phyloP scores from a whole-genome alignment of 92 coral and sea anemone species.

The Scolanthus callimorphus region DNA sequence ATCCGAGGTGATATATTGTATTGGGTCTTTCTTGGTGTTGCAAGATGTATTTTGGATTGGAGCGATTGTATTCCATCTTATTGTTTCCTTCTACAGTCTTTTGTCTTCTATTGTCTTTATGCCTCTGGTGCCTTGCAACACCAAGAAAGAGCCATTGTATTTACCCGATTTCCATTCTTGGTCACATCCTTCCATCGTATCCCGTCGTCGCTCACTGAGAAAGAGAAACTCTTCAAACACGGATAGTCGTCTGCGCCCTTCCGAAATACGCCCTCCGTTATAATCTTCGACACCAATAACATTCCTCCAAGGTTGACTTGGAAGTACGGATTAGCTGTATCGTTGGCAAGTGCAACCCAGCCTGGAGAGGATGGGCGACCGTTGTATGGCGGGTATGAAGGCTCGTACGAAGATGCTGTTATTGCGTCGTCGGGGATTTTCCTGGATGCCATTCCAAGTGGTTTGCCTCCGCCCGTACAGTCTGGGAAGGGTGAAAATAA shows the following conservation, averaged over 20 bases:
- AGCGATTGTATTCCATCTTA: too few species aligned
- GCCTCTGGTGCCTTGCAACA: too few species aligned
- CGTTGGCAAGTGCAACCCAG: constrained; percentile 24
- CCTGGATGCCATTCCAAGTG: constrained; percentile 33
- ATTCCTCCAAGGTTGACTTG: constrained; percentile 15
- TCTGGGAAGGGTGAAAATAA: constrained; percentile 6
- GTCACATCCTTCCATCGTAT: constrained; percentile 2
- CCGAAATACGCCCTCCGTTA: constrained; percentile 8
- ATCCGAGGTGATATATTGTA: too few species aligned
- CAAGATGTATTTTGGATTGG: too few species aligned
- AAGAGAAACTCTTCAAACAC: constrained; percentile 23
- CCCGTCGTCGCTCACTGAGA: constrained; percentile 24
- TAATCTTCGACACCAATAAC: constrained; percentile 4
- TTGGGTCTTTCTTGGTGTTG: too few species aligned
- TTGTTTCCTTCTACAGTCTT: too few species aligned
- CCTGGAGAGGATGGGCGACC: constrained; percentile 25
- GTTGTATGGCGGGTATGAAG: constrained; percentile 28
- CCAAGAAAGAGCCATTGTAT: too few species aligned
- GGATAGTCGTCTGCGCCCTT: constrained; percentile 4
- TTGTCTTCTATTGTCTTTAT: too few species aligned
- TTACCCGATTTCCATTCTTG: too few species aligned
- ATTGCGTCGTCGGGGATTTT: constrained; percentile 21
- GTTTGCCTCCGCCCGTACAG: constrained; percentile 8
- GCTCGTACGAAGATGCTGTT: constrained; percentile 32
- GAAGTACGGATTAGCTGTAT: constrained; percentile 23